Evolutionary conservation across 2,888 invertebrate species (phyloP), one percentile per base, ranked within the genome.

Genomic region (Hyalella azteca): DNA sequence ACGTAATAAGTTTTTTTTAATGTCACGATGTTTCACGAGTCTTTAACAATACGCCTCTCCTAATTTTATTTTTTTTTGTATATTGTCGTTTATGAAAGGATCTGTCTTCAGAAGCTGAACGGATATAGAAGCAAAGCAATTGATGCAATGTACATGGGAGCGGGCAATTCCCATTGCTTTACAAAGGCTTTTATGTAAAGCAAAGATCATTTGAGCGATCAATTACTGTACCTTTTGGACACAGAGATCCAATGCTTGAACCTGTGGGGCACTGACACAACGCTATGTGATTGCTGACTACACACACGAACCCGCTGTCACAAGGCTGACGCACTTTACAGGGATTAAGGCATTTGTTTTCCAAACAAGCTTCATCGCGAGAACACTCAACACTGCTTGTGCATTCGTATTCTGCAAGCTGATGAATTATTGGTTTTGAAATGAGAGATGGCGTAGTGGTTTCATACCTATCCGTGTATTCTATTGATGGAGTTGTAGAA

Each of bases 311-410:
- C 86, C 88, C 88, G 83, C 86, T 86, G 54, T 87, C 87, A 87
- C 89, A 90, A 82, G 89, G 89, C 85, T 87, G 87, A 85, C 88
- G 89, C 85, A 88, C 86, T 79, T 88, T 87, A 86, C 91, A 92
- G 79, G 91, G 91, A 87, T 90, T 88, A 80, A 87, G 86, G 87
- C 91, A 92, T 45, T 86, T 86, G 82, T 88, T 87, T 79, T 88
- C 86, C 73, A 91, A 91, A 87, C 96, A 96, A 26, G 92, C 91
- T 87, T 95, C 93, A 84, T 92, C 93, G 89, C 95, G 95, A 45
- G 92, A 89, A 86, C 96, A 96, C 87, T 95, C 93, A 45, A 91
- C 92, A 87, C 95, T 94, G 60, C 92, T 92, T 15, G 90, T 90
- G 86, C 96, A 96, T 87, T 93, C 91, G 36, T 66, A 66, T 5